A percentile compares a stretch with the other conserved stretches of the same genome.
Conservation (phyloP, 2,113 vertebrate species). For the Boleophthalmus pectinirostris region DNA sequence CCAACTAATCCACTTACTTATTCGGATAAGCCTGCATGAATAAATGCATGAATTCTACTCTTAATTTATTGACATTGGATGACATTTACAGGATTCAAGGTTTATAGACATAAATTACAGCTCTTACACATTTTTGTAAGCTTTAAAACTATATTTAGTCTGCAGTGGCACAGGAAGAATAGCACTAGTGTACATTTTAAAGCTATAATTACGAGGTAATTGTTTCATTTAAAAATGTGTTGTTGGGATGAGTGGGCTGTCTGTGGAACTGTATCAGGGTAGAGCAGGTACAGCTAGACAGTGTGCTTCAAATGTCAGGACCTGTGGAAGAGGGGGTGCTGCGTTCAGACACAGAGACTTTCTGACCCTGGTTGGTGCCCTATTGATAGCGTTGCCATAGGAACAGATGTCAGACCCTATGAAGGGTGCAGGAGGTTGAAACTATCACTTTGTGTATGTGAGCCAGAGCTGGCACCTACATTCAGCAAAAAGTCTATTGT, state of each 20-base stretch:
- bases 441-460: constrained; percentile 18
- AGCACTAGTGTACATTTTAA: neutral
- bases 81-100: constrained; percentile 46
- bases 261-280: constrained; percentile 17
- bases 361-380: constrained; percentile 59
- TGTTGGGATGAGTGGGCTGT: constrained; percentile 15
- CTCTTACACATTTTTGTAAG: constrained; percentile 27
- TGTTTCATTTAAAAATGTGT: neutral
- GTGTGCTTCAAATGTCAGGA: constrained; percentile 58
- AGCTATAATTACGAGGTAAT: neutral
- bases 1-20: constrained; percentile 43
- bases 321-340: constrained; percentile 20
- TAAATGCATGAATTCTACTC: constrained; percentile 43
- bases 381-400: constrained; percentile 75
- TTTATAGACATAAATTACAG: constrained; percentile 28
- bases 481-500: neutral
- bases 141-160: constrained; percentile 9
- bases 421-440: constrained; percentile 59
- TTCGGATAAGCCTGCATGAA: constrained; percentile 43
- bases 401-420: constrained; percentile 64
- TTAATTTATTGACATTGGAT: constrained; percentile 43
- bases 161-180: neutral
- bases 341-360: constrained; percentile 35
- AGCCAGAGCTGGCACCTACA: neutral
- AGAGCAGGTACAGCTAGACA: constrained; percentile 38